phyloP scores from a whole-genome alignment of 1,140 invertebrate genomes.

The Cydia amplana region DNA sequence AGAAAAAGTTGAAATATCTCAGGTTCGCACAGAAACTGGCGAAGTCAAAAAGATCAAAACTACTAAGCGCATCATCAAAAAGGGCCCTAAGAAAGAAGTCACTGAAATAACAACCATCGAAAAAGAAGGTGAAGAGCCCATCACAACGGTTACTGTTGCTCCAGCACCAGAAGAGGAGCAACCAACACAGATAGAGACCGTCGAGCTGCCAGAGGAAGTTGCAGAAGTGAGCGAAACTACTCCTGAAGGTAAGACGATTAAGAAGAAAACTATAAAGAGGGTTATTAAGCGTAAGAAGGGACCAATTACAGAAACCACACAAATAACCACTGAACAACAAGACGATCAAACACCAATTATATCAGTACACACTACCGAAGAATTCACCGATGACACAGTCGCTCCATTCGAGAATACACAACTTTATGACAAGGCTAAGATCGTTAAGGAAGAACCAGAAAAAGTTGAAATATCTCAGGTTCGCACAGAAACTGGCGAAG shows the following conservation, averaged over 20 bases:
- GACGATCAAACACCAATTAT: slow-evolving; percentile 43
- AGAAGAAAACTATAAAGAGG: slow-evolving; percentile 17
- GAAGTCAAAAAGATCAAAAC: slow-evolving; percentile 30
- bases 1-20: slow-evolving; percentile 56
- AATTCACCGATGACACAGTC: slow-evolving; percentile 1
- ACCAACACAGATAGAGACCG: slow-evolving; percentile 40
- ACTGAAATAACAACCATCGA: slow-evolving; percentile 47
- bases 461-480: slow-evolving; percentile 49
- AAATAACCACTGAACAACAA: slow-evolving; percentile 47
- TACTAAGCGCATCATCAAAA: slow-evolving; percentile 27
- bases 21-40: slow-evolving; percentile 5
- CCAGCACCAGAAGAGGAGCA: slow-evolving; percentile 34
- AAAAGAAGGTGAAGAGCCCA: slow-evolving; percentile 49
- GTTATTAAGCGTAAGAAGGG: slow-evolving; percentile 14
- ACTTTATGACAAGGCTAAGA: neutral
- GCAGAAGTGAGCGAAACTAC: slow-evolving; percentile 34
- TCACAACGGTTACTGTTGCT: slow-evolving; percentile 57
- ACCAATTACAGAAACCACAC: slow-evolving; percentile 37
- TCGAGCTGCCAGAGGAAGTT: slow-evolving; percentile 40
- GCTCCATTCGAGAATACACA: neutral
- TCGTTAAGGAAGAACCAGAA: neutral
- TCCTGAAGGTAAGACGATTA: slow-evolving; percentile 16
- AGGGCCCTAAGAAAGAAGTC: slow-evolving; percentile 33
- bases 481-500: slow-evolving; percentile 47
- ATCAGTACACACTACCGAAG: neutral